Base-by-base conservation (phyloP, 2,797 vertebrate species). In the Pogonophryne albipinna region DNA sequence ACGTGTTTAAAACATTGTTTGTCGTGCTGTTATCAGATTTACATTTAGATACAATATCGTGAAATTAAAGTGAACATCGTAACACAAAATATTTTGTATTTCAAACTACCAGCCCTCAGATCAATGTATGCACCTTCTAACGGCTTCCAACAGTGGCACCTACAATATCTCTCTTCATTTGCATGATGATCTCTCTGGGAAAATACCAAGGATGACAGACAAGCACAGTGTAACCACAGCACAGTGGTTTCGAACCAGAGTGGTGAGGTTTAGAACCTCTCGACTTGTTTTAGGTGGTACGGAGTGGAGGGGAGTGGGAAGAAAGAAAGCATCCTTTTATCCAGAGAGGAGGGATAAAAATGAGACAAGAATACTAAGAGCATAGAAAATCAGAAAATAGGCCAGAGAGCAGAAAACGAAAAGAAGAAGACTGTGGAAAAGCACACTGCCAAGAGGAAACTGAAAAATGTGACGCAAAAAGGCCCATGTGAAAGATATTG, bases 281-380 rank as follows among this genome's bases (percentile, higher is more conserved):
- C 20, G 19, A 51, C 64, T 66, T 70, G 46, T 71, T 38, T 66
- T 49, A 61, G 55, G 45, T 46, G 46, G 49, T 56, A 23, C 45
- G n/a, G 55, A 68, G 64, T 59, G 78, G 80, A 42, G 46, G 57
- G 20, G 56, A 64, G 31, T 34, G 60, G 76, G 56, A 65, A n/a
- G 44, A 65, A 72, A 81, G 69, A 86, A 75, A 71, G 71, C 38
- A 55, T 62, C 55, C 66, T 84, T 78, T 90, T 71, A 84, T 81
- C 72, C 67, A 60, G 38, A 11, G 38, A 78, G 70, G 42, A 45
- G 19, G 55, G 47, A 47, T 44, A 49, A 27, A 79, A 75, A 79
- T 76, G 71, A 79, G 74, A 72, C 27, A 42, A 46, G 57, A 80
- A 79, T 83, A 78, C 59, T 34, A 76, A 86, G 63, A 81, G 79